Base-by-base conservation (phyloP, 2,888 invertebrate genomes). In the Ormyrus nitidulus region DNA sequence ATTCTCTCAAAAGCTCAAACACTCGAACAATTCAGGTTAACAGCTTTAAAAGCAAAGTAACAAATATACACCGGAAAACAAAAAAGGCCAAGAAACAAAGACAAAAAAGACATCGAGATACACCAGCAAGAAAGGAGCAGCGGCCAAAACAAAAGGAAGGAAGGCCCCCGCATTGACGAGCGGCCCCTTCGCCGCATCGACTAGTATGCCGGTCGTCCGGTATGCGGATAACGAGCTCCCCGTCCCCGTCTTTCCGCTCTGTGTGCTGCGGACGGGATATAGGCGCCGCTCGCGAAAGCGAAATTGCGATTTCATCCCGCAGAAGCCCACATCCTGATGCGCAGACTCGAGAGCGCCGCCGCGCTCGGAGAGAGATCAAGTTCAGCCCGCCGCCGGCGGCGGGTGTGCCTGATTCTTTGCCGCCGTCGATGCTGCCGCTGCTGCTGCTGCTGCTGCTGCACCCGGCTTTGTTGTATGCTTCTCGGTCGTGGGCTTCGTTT, bases 301-400 rank as follows among this genome's bases (percentile, higher is more conserved):
- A 54, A 53, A 66, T 44, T 11, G 62, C 19, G 62, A 53, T 58
- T 70, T 46, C 58, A 70, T 56, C 58, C 58, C 58, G 69, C 69
- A 58, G 34, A 4, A 34, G 69, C 69, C 69, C 69, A 70, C 69
- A 58, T 70, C 69, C 69, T 58, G 68, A 44, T 19, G 59, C 11
- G 11, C 11, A 19, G 34, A 1, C 34, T 3, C 34, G 7, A 34
- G 6, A 59, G 6, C 58, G 34, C 19, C 10, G 62, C 44, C 44
- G 48, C 1, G 34, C 54, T 9, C 54, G 53, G 1, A 5, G 5
- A 19, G 51, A 56, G 69, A 70, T 70, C 69, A 48, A 70, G 48
- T 58, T 70, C 58, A 48, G n/a, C 46, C 7, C n/a, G 49, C 51
- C n/a, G 6, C 10, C 46, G 56, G 54, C 58, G 69, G 69, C 58